Conservation (phyloP, 2,888 invertebrate species). For the Lomographa bimaculata region DNA sequence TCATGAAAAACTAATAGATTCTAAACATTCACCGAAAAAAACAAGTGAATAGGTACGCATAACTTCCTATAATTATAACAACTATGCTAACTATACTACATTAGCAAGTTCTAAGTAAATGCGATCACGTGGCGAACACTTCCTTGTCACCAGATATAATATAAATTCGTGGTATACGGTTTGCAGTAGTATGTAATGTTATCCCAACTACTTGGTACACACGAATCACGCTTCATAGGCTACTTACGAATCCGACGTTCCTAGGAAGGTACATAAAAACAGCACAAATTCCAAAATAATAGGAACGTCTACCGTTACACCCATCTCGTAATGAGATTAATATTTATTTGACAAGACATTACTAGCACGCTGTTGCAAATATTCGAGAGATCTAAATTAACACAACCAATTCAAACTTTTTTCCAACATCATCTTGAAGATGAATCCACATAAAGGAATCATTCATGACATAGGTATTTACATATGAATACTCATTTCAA, state of each 20-base stretch:
- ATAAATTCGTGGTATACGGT: no score
- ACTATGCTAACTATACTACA: no score
- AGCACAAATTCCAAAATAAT: constrained; percentile 22
- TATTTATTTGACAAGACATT: constrained; percentile 6
- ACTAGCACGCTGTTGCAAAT: constrained; percentile 28
- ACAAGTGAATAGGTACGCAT: background rate
- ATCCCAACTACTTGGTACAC: no score
- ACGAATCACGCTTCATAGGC: no score
- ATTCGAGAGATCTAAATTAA: constrained; percentile 56
- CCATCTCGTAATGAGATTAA: constrained; percentile 1
- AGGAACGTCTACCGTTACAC: constrained; percentile 35
- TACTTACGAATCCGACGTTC: no score
- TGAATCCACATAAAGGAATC: no score
- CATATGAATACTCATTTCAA: no score
- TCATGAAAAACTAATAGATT: constrained; percentile 16
- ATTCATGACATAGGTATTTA: no score
- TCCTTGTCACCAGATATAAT: constrained; percentile 1
- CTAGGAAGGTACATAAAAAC: constrained; percentile 17
- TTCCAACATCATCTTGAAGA: no score
- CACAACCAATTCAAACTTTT: constrained; percentile 48
- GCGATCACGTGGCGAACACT: constrained; percentile 12
- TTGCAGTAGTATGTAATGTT: no score
- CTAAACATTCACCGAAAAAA: background rate
- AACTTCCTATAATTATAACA: background rate
- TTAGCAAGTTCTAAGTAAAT: constrained; percentile 23